These are phyloP conservation scores for Trichonephila clavata DNA, from an alignment of 1,140 invertebrate species.

Conservation along the genomic window DNA sequence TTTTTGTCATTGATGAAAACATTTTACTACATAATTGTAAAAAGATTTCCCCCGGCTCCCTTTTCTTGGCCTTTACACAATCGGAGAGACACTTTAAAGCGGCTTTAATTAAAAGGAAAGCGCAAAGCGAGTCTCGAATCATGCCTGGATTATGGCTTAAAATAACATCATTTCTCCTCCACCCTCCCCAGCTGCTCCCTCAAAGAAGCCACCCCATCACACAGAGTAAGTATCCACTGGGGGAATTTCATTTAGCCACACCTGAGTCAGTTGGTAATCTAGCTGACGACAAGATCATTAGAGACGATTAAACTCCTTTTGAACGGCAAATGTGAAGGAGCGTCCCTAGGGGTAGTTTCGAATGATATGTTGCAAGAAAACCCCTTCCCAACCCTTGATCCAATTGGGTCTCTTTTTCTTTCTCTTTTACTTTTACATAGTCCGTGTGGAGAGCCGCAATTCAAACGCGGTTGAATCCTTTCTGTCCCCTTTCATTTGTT, in stretches of 20 bases:
- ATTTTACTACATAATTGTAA: neutral
- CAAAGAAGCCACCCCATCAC: constrained; percentile 20
- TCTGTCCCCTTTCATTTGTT: constrained; percentile 64
- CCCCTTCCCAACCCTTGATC: constrained; percentile 43
- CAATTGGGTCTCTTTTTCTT: constrained; percentile 58
- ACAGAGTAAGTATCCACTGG: constrained; percentile 30
- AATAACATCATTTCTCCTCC: constrained; percentile 35
- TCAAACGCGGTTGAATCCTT: constrained; percentile 68
- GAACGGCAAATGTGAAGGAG: constrained; percentile 45
- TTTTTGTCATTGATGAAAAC: neutral
- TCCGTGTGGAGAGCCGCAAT: constrained; percentile 50
- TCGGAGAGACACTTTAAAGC: neutral
- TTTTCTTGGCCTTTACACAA: neutral
- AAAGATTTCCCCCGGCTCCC: neutral
- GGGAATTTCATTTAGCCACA: constrained; percentile 74
- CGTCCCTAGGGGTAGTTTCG: constrained; percentile 17
- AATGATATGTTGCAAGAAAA: constrained; percentile 55
- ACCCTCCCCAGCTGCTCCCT: constrained; percentile 9
- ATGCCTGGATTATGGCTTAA: constrained; percentile 41
- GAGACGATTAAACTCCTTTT: constrained; percentile 71
- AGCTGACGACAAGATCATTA: constrained; percentile 74
- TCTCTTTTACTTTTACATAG: neutral
- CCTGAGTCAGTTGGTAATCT: constrained; percentile 72
- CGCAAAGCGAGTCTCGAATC: neutral
- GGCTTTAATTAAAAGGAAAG: constrained; percentile 36